A percentile compares a stretch with the other conserved stretches of the same genome.
phyloP scores from a whole-genome alignment of 2,888 invertebrate species.

The Embidobia sp. region DNA sequence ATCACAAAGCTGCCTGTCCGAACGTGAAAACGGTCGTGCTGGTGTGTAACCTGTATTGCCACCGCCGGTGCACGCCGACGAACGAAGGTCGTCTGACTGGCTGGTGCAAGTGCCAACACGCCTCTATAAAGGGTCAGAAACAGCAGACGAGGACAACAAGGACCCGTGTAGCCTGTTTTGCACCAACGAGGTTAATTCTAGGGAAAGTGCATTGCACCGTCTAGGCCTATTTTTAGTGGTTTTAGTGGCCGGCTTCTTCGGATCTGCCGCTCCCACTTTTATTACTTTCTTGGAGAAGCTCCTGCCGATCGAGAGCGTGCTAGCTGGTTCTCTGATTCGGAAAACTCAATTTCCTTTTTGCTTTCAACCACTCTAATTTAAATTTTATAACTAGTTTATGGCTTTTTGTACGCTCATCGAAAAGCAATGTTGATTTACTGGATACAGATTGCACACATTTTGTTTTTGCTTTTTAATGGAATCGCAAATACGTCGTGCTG shows the following conservation, averaged over 20 bases:
- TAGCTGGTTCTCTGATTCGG: too few species aligned
- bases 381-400: too few species aligned
- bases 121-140: slow-evolving; percentile 63
- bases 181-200: slow-evolving; percentile 62
- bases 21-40: slow-evolving; percentile 54
- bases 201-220: slow-evolving; percentile 53
- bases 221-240: slow-evolving; percentile 54
- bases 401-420: too few species aligned
- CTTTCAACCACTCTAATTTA: too few species aligned
- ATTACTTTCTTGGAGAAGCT: slow-evolving; percentile 18
- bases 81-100: slow-evolving; percentile 64
- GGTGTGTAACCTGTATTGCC: slow-evolving; percentile 47
- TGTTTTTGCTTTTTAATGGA: too few species aligned
- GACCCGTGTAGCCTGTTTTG: slow-evolving; percentile 64
- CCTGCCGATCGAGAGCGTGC: too few species aligned
- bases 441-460: too few species aligned
- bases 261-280: slow-evolving; percentile 9
- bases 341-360: too few species aligned
- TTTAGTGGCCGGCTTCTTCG: slow-evolving; percentile 19
- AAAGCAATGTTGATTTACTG: too few species aligned
- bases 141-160: slow-evolving; percentile 55
- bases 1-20: slow-evolving; percentile 42
- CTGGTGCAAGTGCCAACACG: slow-evolving; percentile 44
- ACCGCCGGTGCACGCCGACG: slow-evolving; percentile 45
- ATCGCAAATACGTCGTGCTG: too few species aligned